A percentile compares a stretch with the other conserved stretches of the same genome.
These are phyloP conservation scores for Catocala nupta DNA, from an alignment of 2,888 invertebrate species.

Conservation along the genomic window DNA sequence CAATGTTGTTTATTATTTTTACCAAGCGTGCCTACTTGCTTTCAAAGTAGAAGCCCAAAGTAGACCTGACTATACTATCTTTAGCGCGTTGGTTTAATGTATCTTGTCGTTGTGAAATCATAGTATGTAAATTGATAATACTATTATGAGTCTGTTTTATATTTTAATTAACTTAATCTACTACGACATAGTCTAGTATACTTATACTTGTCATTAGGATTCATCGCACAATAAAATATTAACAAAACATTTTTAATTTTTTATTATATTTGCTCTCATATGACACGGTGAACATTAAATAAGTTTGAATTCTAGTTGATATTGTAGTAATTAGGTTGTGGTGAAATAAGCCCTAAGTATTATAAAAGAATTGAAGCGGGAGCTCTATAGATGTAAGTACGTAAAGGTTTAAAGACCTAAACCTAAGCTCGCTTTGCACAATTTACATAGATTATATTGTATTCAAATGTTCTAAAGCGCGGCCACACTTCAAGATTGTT, in stretches of 20 bases:
- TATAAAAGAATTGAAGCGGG: too few species aligned
- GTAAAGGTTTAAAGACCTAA: too few species aligned
- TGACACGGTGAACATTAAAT: too few species aligned
- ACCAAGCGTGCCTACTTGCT: slow-evolving; percentile 25
- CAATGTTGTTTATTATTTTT: slow-evolving; percentile 50
- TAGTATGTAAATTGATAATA: slow-evolving; percentile 22
- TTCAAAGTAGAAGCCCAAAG: slow-evolving; percentile 37
- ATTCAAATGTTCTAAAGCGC: neutral
- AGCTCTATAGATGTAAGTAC: too few species aligned
- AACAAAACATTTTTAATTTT: too few species aligned
- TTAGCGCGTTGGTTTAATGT: slow-evolving; percentile 19
- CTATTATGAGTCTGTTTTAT: neutral
- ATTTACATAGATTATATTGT: too few species aligned
- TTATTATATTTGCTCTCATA: too few species aligned
- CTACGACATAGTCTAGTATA: neutral
- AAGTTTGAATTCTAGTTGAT: too few species aligned
- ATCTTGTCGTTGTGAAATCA: slow-evolving; percentile 8
- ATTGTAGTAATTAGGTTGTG: slow-evolving; percentile 31
- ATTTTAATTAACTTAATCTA: slow-evolving; percentile 30
- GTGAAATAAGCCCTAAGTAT: slow-evolving; percentile 29
- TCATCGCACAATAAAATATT: too few species aligned
- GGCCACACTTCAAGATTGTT: slow-evolving; percentile 26
- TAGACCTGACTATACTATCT: slow-evolving; percentile 20
- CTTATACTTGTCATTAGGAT: too few species aligned
- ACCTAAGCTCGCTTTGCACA: too few species aligned